Percentiles rank a stretch among this genome's conserved stretches.
These are phyloP conservation scores for Diorhabda elongata DNA, from an alignment of 1,140 invertebrate genomes.

Conservation along the genomic window DNA sequence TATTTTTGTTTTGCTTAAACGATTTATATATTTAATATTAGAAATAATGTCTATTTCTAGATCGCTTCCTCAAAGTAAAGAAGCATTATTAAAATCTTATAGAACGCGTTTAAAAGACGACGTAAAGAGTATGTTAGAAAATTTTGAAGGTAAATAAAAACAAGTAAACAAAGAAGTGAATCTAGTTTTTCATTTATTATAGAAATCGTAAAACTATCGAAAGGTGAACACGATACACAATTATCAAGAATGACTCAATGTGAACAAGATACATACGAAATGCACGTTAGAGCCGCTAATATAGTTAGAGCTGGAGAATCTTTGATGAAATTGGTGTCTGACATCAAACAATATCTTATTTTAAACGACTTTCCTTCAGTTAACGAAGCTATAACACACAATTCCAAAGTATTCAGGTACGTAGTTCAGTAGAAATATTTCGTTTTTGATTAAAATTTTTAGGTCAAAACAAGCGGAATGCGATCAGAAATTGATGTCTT, in stretches of 20 bases:
- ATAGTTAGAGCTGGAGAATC: constrained; percentile 94
- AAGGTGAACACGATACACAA: constrained; percentile 89
- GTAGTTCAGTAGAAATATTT: background rate
- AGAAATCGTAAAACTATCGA: constrained; percentile 91
- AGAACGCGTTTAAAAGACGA: constrained; percentile 90
- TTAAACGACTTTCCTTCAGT: constrained; percentile 96
- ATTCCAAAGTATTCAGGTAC: constrained; percentile 75
- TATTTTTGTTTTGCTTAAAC: no score
- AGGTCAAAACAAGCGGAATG: constrained; percentile 85
- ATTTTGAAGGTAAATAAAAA: constrained; percentile 75
- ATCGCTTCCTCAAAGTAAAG: constrained; percentile 83
- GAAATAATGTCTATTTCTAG: constrained; percentile 55
- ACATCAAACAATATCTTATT: constrained; percentile 95
- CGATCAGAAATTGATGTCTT: constrained; percentile 87
- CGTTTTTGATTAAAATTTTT: constrained; percentile 7
- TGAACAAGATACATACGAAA: constrained; percentile 94
- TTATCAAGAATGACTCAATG: constrained; percentile 83
- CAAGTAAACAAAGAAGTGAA: background rate
- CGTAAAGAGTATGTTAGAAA: constrained; percentile 94
- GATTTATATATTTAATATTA: background rate
- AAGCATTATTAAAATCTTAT: constrained; percentile 90
- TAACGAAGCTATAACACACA: constrained; percentile 90
- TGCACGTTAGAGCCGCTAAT: constrained; percentile 92
- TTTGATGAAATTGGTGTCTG: constrained; percentile 91
- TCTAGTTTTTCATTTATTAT: constrained; percentile 41